Evolutionary conservation across 2,113 vertebrate genomes (phyloP).

Genomic region (Aspiorhynchus laticeps): DNA sequence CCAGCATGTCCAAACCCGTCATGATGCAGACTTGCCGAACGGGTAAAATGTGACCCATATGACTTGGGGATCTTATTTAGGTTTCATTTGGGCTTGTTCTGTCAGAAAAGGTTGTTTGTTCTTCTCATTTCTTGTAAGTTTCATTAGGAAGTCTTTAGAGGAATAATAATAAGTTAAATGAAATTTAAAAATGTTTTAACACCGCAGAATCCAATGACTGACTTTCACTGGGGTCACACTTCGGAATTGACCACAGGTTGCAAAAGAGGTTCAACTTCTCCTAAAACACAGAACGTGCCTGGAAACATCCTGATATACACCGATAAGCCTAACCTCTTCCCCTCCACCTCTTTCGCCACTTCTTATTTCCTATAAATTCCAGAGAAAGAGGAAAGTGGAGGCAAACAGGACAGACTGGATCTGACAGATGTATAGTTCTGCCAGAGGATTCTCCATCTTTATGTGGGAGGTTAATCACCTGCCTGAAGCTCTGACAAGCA

Average conservation of each 20-base stretch:
- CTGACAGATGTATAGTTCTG: slow-evolving; percentile 32
- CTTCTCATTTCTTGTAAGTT: neutral
- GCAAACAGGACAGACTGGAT: slow-evolving; percentile 59
- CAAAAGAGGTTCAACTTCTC: slow-evolving; percentile 19
- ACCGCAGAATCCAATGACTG: neutral
- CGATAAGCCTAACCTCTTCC: slow-evolving; percentile 37
- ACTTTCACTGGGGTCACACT: neutral
- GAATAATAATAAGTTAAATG: neutral
- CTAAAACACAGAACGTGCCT: slow-evolving; percentile 3
- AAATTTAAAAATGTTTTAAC: neutral
- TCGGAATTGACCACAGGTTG: neutral
- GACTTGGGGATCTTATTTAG: slow-evolving; percentile 5
- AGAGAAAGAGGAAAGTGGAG: slow-evolving; percentile 52
- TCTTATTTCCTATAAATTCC: slow-evolving; percentile 58
- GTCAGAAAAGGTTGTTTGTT: neutral
- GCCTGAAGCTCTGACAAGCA: slow-evolving; percentile 38
- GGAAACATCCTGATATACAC: slow-evolving; percentile 3
- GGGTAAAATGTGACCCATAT: slow-evolving; percentile 36
- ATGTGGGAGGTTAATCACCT: slow-evolving; percentile 24
- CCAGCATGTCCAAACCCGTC: slow-evolving; percentile 51
- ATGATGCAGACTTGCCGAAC: slow-evolving; percentile 27
- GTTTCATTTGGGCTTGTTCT: neutral
- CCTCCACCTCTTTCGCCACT: slow-evolving; percentile 43
- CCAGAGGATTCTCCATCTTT: slow-evolving; percentile 41
- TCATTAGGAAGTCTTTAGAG: neutral